Conservation (phyloP, 2,797 vertebrate genomes). For the Petrocephalus schoutedeni region DNA sequence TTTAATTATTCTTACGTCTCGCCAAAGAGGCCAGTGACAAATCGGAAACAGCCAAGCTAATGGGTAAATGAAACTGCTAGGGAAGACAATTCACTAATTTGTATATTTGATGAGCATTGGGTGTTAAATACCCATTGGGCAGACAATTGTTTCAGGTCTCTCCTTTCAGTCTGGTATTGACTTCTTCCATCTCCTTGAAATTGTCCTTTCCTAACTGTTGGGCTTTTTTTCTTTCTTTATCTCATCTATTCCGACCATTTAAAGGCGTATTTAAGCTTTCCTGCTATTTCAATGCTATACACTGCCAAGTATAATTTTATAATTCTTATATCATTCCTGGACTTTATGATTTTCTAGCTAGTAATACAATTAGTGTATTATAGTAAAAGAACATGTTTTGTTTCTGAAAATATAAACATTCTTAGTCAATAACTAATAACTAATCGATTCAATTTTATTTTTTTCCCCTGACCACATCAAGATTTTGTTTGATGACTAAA, state of each 20-base stretch:
- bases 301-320: not conserved
- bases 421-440: not conserved
- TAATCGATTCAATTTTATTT: not conserved
- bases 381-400: not conserved
- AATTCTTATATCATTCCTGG: not conserved
- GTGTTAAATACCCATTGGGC: slow-evolving; percentile 14
- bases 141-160: not conserved
- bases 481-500: not conserved
- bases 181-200: not conserved
- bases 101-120: slow-evolving; percentile 16
- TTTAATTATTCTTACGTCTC: not conserved
- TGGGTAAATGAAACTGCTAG: slow-evolving; percentile 6
- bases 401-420: not conserved
- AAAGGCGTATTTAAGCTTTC: not conserved
- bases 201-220: not conserved
- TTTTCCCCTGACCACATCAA: not conserved
- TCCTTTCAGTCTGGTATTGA: not conserved
- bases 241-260: not conserved
- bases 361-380: not conserved
- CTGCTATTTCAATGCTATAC: not conserved
- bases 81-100: not conserved
- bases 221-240: not conserved
- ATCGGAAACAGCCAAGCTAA: not conserved
- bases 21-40: slow-evolving; percentile 12
- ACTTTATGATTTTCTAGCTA: not conserved